Conservation (phyloP, 30 jellyfish, hydroid and myxozoan species). For the Aurelia coerulea region DNA sequence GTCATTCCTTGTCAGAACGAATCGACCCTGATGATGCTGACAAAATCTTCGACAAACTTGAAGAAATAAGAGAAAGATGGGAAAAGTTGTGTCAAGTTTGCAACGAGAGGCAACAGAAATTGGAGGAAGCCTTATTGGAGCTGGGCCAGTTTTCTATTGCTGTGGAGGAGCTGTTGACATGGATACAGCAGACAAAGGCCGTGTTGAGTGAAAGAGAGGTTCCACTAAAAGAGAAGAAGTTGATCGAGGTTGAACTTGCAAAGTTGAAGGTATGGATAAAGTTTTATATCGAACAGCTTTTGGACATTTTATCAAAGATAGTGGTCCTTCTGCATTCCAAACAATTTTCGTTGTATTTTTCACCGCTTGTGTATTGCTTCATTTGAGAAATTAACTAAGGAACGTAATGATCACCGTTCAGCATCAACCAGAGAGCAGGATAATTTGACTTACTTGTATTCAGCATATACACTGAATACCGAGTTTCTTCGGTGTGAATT, state of each 20-base stretch:
- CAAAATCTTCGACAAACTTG: conserved; percentile 65
- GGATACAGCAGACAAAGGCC: conserved; percentile 87
- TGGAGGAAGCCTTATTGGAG: conserved; percentile 86
- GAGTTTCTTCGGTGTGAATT: too few relatives aligned
- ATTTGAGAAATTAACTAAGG: too few relatives aligned
- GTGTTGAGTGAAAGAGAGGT: conserved; percentile 65
- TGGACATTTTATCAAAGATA: too few relatives aligned
- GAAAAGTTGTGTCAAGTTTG: conserved; percentile 73
- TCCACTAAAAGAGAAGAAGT: conserved; percentile 87
- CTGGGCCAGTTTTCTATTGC: conserved; percentile 95
- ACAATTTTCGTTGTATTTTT: too few relatives aligned
- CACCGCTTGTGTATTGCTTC: too few relatives aligned
- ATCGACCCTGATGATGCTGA: conserved; percentile 87
- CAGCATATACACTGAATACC: too few relatives aligned
- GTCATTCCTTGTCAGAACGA: conserved; percentile 79
- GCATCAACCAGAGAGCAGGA: too few relatives aligned
- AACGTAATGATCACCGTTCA: too few relatives aligned
- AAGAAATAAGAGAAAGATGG: conserved; percentile 84
- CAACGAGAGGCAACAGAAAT: conserved; percentile 79
- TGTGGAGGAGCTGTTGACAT: conserved; percentile 87
- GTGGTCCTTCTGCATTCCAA: too few relatives aligned
- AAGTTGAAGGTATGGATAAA: conserved; percentile 69
- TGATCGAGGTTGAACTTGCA: conserved; percentile 89
- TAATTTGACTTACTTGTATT: too few relatives aligned
- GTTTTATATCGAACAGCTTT: too few relatives aligned